Percentiles rank a stretch among this genome's conserved stretches.
phyloP scores from a whole-genome alignment of 1,140 invertebrate genomes.

The Drosophila biarmipes region DNA sequence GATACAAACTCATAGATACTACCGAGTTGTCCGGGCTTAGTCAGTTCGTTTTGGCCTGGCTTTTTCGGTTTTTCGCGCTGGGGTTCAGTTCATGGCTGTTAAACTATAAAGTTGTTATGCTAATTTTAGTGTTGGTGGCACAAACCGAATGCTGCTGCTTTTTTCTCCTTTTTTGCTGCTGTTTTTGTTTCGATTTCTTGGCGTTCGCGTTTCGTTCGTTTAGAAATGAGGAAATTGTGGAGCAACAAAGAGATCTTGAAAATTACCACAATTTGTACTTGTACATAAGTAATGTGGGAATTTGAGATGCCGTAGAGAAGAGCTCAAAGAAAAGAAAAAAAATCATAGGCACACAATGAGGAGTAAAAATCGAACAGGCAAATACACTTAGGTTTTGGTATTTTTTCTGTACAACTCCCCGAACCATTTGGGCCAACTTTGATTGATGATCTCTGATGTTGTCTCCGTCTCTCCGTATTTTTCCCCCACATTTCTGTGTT shows the following conservation, averaged over 20 bases:
- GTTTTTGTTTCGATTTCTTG: constrained; percentile 30
- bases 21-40: constrained; percentile 30
- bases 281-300: constrained; percentile 83
- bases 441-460: constrained; percentile 74
- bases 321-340: background rate
- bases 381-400: constrained; percentile 68
- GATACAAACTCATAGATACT: constrained; percentile 79
- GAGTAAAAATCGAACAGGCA: constrained; percentile 71
- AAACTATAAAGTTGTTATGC: constrained; percentile 85
- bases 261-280: constrained; percentile 83
- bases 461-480: constrained; percentile 1
- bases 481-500: constrained; percentile 18
- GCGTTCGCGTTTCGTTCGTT: constrained; percentile 31
- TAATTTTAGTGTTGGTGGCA: constrained; percentile 82
- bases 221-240: constrained; percentile 80
- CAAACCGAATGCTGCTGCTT: constrained; percentile 26
- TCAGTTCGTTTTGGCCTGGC: constrained; percentile 26
- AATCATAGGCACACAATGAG: constrained; percentile 24
- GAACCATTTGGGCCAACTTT: constrained; percentile 53
- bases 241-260: constrained; percentile 81
- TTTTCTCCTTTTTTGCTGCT: constrained; percentile 9
- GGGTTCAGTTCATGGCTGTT: constrained; percentile 61
- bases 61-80: constrained; percentile 28
- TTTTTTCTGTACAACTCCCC: constrained; percentile 15
- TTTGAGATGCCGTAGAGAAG: constrained; percentile 34